Conservation (phyloP, 2,888 invertebrate genomes). For the Celastrina argiolus region DNA sequence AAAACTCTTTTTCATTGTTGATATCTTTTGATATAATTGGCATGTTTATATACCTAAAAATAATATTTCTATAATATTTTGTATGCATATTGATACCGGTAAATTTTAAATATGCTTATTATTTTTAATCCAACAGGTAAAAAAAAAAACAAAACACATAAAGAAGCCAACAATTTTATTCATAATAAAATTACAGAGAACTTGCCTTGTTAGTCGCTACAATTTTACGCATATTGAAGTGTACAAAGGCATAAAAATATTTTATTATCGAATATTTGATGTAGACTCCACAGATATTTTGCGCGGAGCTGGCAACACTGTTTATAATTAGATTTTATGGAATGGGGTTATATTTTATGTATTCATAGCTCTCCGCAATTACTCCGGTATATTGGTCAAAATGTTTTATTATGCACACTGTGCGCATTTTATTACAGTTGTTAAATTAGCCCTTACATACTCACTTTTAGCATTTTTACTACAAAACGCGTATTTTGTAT, state of each 20-base stretch:
- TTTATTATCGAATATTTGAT: conserved; percentile 20
- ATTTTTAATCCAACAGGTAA: not conserved
- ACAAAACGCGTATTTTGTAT: not conserved
- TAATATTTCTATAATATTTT: no score
- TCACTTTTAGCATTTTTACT: not conserved
- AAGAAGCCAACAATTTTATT: not conserved
- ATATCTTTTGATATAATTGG: no score
- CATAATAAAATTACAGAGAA: not conserved
- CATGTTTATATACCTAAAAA: no score
- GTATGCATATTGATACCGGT: no score
- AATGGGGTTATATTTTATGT: conserved; percentile 22
- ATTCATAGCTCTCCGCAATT: conserved; percentile 15
- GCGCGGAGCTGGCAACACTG: conserved; percentile 20
- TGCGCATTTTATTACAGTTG: conserved; percentile 7
- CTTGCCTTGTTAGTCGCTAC: not conserved
- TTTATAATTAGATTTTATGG: conserved; percentile 23
- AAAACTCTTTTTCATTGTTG: no score
- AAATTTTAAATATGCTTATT: not conserved
- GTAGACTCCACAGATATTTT: conserved; percentile 18
- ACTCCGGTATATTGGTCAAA: conserved; percentile 13
- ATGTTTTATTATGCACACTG: conserved; percentile 12
- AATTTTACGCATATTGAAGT: not conserved
- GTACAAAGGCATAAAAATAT: conserved; percentile 9
- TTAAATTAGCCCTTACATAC: not conserved
- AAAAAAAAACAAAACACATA: not conserved